These are phyloP conservation scores for Elanus axillaris DNA, from an alignment of 2,113 vertebrate genomes.

Conservation along the genomic window DNA sequence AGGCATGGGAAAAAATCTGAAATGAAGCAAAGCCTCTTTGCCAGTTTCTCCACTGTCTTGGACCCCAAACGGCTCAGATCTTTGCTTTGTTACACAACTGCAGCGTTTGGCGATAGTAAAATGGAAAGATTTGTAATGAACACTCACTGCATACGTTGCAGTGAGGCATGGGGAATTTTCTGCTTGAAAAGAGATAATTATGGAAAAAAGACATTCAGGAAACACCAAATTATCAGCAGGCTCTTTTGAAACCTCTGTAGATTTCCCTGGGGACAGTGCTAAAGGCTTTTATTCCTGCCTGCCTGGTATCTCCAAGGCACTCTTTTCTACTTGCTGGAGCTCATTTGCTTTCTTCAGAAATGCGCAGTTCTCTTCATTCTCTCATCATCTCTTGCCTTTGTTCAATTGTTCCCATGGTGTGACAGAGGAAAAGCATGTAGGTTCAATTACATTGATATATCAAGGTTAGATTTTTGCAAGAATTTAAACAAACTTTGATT, in stretches of 20 bases:
- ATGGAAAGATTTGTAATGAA: neutral
- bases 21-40: neutral
- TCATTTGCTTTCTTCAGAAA: neutral
- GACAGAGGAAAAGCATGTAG: neutral
- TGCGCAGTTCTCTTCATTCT: neutral
- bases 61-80: neutral
- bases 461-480: neutral
- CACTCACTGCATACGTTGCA: neutral
- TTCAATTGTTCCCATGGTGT: neutral
- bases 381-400: neutral
- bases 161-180: neutral
- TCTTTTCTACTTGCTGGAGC: neutral
- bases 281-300: neutral
- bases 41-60: neutral
- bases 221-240: neutral
- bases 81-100: neutral
- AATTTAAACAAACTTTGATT: neutral
- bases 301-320: neutral
- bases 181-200: neutral
- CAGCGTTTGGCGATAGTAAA: neutral
- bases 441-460: neutral
- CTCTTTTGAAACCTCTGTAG: neutral
- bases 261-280: neutral
- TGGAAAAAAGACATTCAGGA: neutral
- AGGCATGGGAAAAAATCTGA: slow-evolving; percentile 18